phyloP scores from a whole-genome alignment of 1,140 invertebrate species.

The Tetramorium parvispinum region DNA sequence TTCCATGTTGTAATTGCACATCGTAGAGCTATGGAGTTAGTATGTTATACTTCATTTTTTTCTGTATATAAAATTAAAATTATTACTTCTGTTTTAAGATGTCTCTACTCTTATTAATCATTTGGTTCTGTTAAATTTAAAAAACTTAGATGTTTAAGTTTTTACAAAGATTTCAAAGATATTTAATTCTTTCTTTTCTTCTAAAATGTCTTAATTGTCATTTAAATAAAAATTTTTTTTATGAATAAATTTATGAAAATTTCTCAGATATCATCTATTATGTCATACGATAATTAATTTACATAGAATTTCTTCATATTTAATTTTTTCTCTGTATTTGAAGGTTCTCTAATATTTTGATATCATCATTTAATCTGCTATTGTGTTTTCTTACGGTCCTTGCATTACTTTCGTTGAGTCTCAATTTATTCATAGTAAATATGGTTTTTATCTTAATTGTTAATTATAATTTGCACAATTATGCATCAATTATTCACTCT shows the following conservation, averaged over 20 bases:
- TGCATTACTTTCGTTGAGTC: conserved; percentile 28
- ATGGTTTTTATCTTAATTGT: not conserved
- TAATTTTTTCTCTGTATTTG: not conserved
- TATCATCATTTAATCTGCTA: not conserved
- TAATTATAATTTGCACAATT: not conserved
- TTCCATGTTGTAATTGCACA: conserved; percentile 16
- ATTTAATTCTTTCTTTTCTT: not conserved
- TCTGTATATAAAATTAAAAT: not conserved
- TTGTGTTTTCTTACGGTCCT: not conserved
- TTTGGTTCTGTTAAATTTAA: not conserved
- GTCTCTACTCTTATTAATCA: not conserved
- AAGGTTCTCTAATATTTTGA: conserved; percentile 6
- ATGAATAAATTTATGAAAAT: not conserved
- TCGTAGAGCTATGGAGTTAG: not conserved
- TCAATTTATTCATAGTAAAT: conserved; percentile 45
- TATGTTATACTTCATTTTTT: not conserved
- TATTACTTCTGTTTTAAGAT: not conserved
- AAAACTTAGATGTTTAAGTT: not conserved
- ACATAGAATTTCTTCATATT: not conserved
- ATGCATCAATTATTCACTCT: not conserved
- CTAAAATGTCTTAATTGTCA: not conserved
- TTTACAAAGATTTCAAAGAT: not conserved
- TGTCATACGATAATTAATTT: not conserved
- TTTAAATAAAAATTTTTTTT: not conserved
- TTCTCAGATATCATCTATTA: not conserved